Evolutionary conservation across 2,888 invertebrate genomes (phyloP), one percentile per base, ranked within the genome.

Genomic region (Cephonodes hylas): DNA sequence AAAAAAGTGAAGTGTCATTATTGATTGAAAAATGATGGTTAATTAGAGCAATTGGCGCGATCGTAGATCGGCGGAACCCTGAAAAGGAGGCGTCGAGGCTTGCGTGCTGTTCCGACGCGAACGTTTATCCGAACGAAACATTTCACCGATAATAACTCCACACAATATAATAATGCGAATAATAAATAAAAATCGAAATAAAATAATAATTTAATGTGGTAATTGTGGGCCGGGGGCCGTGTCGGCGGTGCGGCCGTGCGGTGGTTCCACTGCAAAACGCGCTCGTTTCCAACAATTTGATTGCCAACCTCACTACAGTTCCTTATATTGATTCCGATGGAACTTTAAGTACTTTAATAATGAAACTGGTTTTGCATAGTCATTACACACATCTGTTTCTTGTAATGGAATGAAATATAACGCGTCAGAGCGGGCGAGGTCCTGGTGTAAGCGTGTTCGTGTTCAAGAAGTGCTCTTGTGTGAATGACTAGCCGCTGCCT

Each of bases 141-240:
- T 92, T 92, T 92, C 91, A 85, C 90, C 91, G 89, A 91, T 92
- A 92, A 91, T 92, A 90, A 92, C 91, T 89, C 91, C 88, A 90
- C 91, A 91, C 90, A 92, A 92, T 91, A 91, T 91, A 92, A 92
- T 92, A 91, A 92, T 91, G 90, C 91, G 91, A 92, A 92, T 91
- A 92, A 92, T 92, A 91, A 91, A 91, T 91, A 91, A 91, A 91
- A 91, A 91, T 89, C 85, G 86, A 92, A 91, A 91, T 91, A 91
- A 91, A 92, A 91, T 92, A 89, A 89, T 89, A 91, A 90, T 91
- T 91, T 89, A 91, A 91, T 91, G 88, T 83, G 89, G 91, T 91
- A 91, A 91, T 92, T 91, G 89, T 74, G 83, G 86, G 88, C 91
- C 88, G 84, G 80, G 79, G 86, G 89, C 88, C 74, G 80, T 60